These are phyloP conservation scores for Rhinichthys klamathensis DNA, from an alignment of 2,113 vertebrate species.

Conservation along the genomic window DNA sequence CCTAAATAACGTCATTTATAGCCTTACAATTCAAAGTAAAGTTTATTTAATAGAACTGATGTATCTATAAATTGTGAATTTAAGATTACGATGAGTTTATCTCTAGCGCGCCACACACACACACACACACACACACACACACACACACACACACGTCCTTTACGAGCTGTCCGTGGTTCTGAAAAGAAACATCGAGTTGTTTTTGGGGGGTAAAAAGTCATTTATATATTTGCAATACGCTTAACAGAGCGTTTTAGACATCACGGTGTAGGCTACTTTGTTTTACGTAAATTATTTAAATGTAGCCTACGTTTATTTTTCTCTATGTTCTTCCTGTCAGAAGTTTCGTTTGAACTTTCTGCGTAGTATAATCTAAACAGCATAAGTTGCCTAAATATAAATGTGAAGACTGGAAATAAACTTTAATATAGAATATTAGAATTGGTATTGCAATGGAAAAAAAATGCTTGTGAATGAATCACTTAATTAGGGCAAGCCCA, in stretches of 20 bases:
- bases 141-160: neutral
- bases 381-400: neutral
- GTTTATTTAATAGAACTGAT: neutral
- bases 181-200: slow-evolving; percentile 22
- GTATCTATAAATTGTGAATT: neutral
- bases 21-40: neutral
- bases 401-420: neutral
- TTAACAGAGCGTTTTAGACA: neutral
- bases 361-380: neutral
- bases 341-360: slow-evolving; percentile 6
- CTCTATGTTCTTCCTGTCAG: neutral
- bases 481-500: slow-evolving; percentile 40
- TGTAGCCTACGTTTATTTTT: neutral
- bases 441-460: neutral
- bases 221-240: neutral
- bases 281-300: neutral
- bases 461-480: slow-evolving; percentile 10
- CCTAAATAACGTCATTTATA: neutral
- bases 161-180: slow-evolving; percentile 54
- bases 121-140: no score
- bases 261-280: neutral
- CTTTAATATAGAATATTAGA: neutral
- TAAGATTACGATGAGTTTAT: no score
- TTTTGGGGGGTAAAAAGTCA: neutral
- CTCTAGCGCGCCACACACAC: neutral